A percentile compares a stretch with the other conserved stretches of the same genome.
These are phyloP conservation scores for Theocolax elegans DNA, from an alignment of 1,140 invertebrate species.

Conservation along the genomic window DNA sequence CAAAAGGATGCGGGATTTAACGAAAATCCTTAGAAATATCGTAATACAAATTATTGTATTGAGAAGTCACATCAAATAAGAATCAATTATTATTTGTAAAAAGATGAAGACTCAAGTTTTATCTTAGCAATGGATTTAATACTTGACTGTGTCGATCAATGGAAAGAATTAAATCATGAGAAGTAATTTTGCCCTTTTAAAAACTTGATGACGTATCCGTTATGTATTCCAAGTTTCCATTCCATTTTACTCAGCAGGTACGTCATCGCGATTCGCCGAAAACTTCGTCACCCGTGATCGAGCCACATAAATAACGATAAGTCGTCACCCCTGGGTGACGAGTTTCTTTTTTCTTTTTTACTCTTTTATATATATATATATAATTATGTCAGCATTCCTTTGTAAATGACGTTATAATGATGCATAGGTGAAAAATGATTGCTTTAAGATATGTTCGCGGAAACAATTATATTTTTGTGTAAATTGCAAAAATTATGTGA, in stretches of 20 bases:
- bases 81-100: too few relatives aligned
- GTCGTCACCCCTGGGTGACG: neutral
- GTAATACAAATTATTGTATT: too few relatives aligned
- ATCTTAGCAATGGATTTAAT: too few relatives aligned
- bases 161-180: too few relatives aligned
- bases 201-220: neutral
- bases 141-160: too few relatives aligned
- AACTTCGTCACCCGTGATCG: slow-evolving; percentile 17
- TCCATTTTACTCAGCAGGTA: neutral
- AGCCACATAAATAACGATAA: slow-evolving; percentile 19
- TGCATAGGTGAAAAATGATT: neutral
- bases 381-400: slow-evolving; percentile 14
- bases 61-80: too few relatives aligned
- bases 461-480: too few relatives aligned
- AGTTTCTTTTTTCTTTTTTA: neutral
- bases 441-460: neutral
- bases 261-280: slow-evolving; percentile 16
- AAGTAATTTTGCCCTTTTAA: neutral
- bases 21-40: too few relatives aligned
- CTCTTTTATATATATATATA: too few relatives aligned
- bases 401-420: slow-evolving; percentile 4
- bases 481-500: too few relatives aligned
- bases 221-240: neutral
- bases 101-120: too few relatives aligned
- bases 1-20: too few relatives aligned